Base-by-base conservation (phyloP, 2,888 invertebrate genomes). In the Cephus sareptanus region DNA sequence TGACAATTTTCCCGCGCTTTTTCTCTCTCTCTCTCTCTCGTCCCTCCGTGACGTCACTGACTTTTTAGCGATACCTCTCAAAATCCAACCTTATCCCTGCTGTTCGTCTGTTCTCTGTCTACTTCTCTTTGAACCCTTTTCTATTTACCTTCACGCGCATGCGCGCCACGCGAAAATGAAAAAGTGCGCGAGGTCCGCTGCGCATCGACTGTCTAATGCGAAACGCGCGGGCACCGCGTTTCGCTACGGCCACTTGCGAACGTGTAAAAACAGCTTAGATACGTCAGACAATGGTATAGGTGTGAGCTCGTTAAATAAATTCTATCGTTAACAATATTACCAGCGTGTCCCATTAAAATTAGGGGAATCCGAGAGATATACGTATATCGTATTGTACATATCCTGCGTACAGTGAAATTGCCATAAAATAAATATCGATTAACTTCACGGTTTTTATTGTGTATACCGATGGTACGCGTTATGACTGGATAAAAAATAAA, bases 11-110 rank as follows among this genome's bases (percentile, higher is more conserved):
- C 23, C 23, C 23, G 23, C 56, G 56, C 23, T 56, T 56, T 56
- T 9, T 23, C 85, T 89, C 89, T 91, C 91, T 23, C 85, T 89
- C 89, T 91, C 91, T 91, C 90, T 90, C 89, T 91, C 90, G 90
- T 92, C 91, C 6, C 2, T 23, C 1, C 23, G 56, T 23, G 9
- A 56, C 2, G 56, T 56, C 56, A 23, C 23, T 23, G 9, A 56
- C 0, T 1, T 56, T 56, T 9, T 23, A 15, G 56, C 6, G 23
- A 56, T 2, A 0, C 23, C 9, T 23, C 23, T 9, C 56, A 56
- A 56, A 9, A 56, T 56, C 6, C 9, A 9, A 56, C 2, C 9
- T 56, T 6, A 23, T 56, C 2, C 40, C 15, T 23, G 9, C 3
- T 15, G 56, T 56, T 23, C 23, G 1, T 37, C 37, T 4, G 13